These are phyloP conservation scores for Brassicogethes aeneus DNA, from an alignment of 2,888 invertebrate species.

Conservation along the genomic window DNA sequence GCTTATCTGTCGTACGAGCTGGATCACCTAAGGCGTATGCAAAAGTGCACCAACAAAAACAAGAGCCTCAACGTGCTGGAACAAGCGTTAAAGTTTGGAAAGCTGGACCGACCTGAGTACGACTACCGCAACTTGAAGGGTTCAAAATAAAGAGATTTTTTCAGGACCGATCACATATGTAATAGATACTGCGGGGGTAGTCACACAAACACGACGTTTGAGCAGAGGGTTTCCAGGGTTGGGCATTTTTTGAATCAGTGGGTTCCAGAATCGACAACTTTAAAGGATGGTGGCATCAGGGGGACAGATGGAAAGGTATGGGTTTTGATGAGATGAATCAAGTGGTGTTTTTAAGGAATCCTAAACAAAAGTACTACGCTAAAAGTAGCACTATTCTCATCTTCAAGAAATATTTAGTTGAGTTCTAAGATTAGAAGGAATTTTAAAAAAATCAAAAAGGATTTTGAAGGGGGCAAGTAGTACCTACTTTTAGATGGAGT, in stretches of 20 bases:
- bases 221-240: slow-evolving; percentile 56
- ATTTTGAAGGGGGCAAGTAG: too few species aligned
- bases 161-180: slow-evolving; percentile 45
- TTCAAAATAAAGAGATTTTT: slow-evolving; percentile 9
- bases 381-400: too few species aligned
- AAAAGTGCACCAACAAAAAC: slow-evolving; percentile 14
- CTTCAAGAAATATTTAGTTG: too few species aligned
- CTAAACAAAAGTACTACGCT: too few species aligned
- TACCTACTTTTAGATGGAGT: too few species aligned
- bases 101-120: neutral
- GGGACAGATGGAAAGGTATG: slow-evolving; percentile 35
- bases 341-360: too few species aligned
- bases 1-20: slow-evolving; percentile 67
- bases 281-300: slow-evolving; percentile 35
- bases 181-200: slow-evolving; percentile 73
- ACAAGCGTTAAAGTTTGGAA: neutral
- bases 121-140: too few species aligned
- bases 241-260: slow-evolving; percentile 59
- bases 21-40: slow-evolving; percentile 46
- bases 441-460: too few species aligned
- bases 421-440: too few species aligned
- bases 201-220: slow-evolving; percentile 63
- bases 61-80: neutral
- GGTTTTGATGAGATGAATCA: too few species aligned
- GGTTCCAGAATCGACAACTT: slow-evolving; percentile 53